These are phyloP conservation scores for Drosophila meridionalis DNA, from an alignment of 2,888 invertebrate genomes.

Conservation along the genomic window DNA sequence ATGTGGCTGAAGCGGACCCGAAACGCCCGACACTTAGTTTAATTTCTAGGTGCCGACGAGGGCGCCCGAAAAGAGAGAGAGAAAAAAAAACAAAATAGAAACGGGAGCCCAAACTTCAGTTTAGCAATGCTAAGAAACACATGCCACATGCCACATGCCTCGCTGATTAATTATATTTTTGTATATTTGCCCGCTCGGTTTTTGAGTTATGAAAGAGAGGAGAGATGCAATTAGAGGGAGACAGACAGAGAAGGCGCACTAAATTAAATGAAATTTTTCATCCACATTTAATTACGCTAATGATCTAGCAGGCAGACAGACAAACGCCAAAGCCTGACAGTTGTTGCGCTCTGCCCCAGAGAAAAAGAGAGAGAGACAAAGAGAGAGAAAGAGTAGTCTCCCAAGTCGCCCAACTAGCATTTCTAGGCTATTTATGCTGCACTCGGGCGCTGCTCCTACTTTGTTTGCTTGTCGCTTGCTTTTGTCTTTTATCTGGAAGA, in stretches of 20 bases:
- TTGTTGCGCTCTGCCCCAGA: constrained; percentile 33
- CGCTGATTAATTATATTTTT: constrained; percentile 76
- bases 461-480: constrained; percentile 45
- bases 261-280: constrained; percentile 77
- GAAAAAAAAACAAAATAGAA: background rate
- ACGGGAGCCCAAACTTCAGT: constrained; percentile 20
- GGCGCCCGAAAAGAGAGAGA: constrained; percentile 37
- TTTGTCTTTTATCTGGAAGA: constrained; percentile 51
- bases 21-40: constrained; percentile 71
- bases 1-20: constrained; percentile 59
- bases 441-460: constrained; percentile 6
- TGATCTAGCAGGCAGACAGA: constrained; percentile 56
- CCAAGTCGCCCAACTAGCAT: constrained; percentile 4
- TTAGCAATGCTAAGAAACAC: constrained; percentile 33
- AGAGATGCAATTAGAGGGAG: constrained; percentile 13
- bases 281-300: constrained; percentile 80
- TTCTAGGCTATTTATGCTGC: constrained; percentile 19
- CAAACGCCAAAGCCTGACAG: constrained; percentile 28
- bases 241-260: constrained; percentile 5
- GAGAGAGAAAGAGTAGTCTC: background rate
- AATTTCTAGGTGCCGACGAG: constrained; percentile 74
- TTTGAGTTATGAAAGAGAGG: constrained; percentile 57
- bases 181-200: constrained; percentile 22
- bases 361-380: background rate
- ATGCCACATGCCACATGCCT: constrained; percentile 69